Evolutionary conservation across 1,140 invertebrate species (phyloP).

Genomic region (Papilio machaon): DNA sequence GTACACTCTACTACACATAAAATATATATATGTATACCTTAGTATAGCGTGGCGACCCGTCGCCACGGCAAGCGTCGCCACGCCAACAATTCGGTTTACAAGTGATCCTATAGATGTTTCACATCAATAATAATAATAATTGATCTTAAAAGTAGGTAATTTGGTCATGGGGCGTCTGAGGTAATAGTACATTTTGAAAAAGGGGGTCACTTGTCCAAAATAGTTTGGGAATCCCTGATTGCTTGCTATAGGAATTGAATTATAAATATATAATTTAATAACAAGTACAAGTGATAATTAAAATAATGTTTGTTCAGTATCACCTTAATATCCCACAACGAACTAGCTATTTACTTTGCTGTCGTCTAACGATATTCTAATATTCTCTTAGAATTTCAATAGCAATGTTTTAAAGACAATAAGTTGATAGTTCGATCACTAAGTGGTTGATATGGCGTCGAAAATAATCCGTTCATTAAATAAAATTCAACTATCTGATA

Average conservation of each 20-base stretch:
- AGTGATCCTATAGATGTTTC: too few relatives aligned
- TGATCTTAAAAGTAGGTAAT: too few relatives aligned
- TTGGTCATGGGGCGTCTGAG: too few relatives aligned
- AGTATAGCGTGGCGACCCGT: too few relatives aligned
- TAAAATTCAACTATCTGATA: neutral
- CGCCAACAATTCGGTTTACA: too few relatives aligned
- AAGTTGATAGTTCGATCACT: neutral
- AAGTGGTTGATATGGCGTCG: conserved; percentile 1
- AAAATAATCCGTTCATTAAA: neutral
- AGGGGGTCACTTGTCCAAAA: too few relatives aligned
- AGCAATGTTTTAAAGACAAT: conserved; percentile 2
- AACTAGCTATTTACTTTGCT: neutral
- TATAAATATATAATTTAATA: neutral
- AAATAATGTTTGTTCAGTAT: conserved; percentile 4
- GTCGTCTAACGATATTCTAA: neutral
- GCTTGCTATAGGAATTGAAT: conserved; percentile 20
- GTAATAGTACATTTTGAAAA: too few relatives aligned
- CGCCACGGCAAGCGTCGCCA: too few relatives aligned
- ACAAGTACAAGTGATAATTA: conserved; percentile 8
- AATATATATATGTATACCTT: too few relatives aligned
- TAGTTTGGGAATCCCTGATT: too few relatives aligned
- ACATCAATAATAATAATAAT: too few relatives aligned
- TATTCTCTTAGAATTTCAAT: neutral
- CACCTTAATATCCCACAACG: neutral
- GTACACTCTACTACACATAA: too few relatives aligned